These are phyloP conservation scores for Hemicentrotus pulcherrimus DNA, from an alignment of 35 echinoderm and acorn worm species.

Conservation along the genomic window DNA sequence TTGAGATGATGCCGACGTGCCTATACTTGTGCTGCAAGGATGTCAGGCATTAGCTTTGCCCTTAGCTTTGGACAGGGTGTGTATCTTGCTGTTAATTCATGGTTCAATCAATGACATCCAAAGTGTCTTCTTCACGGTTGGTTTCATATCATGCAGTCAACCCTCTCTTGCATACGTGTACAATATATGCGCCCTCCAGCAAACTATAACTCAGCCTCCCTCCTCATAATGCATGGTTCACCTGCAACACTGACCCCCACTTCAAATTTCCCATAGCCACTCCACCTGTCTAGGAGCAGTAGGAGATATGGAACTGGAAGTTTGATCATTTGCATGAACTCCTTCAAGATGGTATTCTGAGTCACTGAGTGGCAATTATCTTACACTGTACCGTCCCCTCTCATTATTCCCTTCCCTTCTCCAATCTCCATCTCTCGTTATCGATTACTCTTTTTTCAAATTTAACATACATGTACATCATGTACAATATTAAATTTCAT, in stretches of 20 bases:
- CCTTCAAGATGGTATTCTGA: not conserved
- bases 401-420: not conserved
- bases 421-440: not conserved
- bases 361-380: not conserved
- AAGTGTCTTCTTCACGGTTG: too few relatives aligned
- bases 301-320: not conserved
- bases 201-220: not conserved
- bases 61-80: too few relatives aligned
- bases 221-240: not conserved
- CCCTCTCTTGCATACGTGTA: not conserved
- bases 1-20: too few relatives aligned
- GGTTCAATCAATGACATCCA: too few relatives aligned
- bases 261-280: not conserved
- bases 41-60: too few relatives aligned
- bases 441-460: not conserved
- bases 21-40: too few relatives aligned
- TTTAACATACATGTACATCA: not conserved
- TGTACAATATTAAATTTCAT: too few relatives aligned
- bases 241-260: not conserved
- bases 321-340: constrained; percentile 3
- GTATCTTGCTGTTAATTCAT: too few relatives aligned
- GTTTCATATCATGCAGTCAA: too few relatives aligned
- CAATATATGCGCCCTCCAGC: not conserved
- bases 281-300: not conserved
- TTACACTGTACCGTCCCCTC: not conserved